phyloP scores from a whole-genome alignment of 2,113 vertebrate genomes.

The Crotalus viridis region DNA sequence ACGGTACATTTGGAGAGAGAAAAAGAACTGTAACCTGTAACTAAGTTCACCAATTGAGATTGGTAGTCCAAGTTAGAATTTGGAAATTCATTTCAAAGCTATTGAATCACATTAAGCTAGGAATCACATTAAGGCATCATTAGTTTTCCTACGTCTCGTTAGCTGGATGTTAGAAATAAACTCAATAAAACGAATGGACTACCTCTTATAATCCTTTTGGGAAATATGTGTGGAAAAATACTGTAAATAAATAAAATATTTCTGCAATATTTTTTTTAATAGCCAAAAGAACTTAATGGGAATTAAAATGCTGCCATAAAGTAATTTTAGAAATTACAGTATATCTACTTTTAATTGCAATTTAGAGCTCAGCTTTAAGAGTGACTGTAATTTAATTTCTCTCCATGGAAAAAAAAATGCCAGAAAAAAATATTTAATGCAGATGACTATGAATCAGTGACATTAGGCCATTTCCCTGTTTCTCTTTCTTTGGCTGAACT shows the following conservation, averaged over 20 bases:
- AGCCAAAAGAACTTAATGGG: neutral
- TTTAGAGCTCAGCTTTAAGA: neutral
- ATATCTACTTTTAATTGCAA: neutral
- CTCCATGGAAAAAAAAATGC: neutral
- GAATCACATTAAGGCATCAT: neutral
- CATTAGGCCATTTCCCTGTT: neutral
- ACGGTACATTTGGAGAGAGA: neutral
- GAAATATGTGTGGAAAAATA: neutral
- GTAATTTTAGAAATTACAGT: neutral
- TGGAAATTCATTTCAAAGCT: neutral
- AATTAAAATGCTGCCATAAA: neutral
- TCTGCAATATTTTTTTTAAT: neutral
- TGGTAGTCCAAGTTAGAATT: neutral
- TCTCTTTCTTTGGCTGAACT: slow-evolving; percentile 46
- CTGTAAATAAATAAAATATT: neutral
- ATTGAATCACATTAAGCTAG: neutral
- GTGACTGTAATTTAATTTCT: neutral
- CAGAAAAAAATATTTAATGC: neutral
- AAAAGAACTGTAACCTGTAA: neutral
- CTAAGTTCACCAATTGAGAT: neutral
- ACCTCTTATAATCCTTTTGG: neutral
- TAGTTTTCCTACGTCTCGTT: neutral
- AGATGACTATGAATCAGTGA: neutral
- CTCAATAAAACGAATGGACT: neutral
- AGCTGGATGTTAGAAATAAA: neutral